Conservation (phyloP, 2,113 vertebrate species). For the Brevimyrus niger region DNA sequence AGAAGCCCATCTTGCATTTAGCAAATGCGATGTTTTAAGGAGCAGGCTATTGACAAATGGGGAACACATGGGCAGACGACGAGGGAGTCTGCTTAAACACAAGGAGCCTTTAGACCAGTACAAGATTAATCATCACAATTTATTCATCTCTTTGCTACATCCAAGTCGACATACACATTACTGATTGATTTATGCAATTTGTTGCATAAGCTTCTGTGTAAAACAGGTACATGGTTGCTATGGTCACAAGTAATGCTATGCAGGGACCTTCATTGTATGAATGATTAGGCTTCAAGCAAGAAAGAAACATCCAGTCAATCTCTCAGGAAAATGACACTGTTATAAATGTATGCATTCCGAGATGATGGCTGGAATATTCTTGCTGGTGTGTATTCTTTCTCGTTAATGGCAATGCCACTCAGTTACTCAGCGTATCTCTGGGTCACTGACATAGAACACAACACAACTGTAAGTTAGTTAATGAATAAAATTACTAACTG, state of each 20-base stretch:
- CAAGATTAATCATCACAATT: not conserved
- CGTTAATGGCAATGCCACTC: not conserved
- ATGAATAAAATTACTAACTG: not conserved
- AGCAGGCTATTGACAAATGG: not conserved
- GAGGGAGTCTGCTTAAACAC: not conserved
- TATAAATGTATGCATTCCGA: not conserved
- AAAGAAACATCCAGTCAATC: not conserved
- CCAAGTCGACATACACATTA: not conserved
- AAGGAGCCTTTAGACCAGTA: not conserved
- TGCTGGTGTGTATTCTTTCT: not conserved
- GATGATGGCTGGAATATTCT: not conserved
- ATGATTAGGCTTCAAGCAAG: not conserved
- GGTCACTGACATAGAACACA: not conserved
- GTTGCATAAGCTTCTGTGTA: not conserved
- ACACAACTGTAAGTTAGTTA: not conserved
- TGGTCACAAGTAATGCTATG: not conserved
- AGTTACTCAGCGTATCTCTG: not conserved
- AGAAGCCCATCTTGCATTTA: not conserved
- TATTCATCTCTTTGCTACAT: not conserved
- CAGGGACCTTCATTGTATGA: not conserved
- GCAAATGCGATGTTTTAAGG: not conserved
- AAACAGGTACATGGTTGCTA: constrained; percentile 7
- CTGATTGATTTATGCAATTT: not conserved
- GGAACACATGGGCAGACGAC: not conserved
- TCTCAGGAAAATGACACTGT: not conserved